Base-by-base conservation (phyloP, 53 echinoderm and acorn worm species). In the Temnopleurus reevesii region DNA sequence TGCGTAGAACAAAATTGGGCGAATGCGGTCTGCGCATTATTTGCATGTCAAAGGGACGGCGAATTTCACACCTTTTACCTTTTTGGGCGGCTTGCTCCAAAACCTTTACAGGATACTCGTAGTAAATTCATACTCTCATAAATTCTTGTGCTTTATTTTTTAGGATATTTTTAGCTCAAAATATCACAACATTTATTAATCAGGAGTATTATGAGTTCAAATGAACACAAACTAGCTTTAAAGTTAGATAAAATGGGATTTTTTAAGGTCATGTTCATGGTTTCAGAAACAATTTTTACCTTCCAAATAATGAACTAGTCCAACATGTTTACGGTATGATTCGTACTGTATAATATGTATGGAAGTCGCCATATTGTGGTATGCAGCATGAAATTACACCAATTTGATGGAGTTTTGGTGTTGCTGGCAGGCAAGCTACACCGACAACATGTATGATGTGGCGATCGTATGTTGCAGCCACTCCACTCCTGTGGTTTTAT, bases 401-500 rank as follows among this genome's bases (percentile, higher is more conserved):
- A 59, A 44, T 34, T 60, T 85, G 59, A 31, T 21, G 85, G 13
- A 85, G 45, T 59, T 85, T 85, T 60, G 61, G 85, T 59, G 85
- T 45, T 85, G 85, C 85, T 85, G 60, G 85, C 85, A 28, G 85
- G 85, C 85, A 59, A 85, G 85, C 60, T 85, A 28, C 45, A 60
- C 60, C 41, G 85, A 85, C 85, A 85, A 85, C 60, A 85, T 85
- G 85, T 85, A 85, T 85, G 85, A 85, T 85, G 85, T 60, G 85
- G 85, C 85, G 85, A 60, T 85, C 60, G 45, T 85, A 85, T 58
- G 85, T 85, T 60, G 85, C 60, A 85, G 59, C 60, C 45, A 58
- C 60, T 57, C 85, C 60, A 59, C 85, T 85, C 60, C 60, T 85
- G 85, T 85, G 85, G 85, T 58, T 85, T 46, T 85, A 60, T 59